Evolutionary conservation across 2,888 invertebrate species (phyloP).

Genomic region (Netelia inedita): DNA sequence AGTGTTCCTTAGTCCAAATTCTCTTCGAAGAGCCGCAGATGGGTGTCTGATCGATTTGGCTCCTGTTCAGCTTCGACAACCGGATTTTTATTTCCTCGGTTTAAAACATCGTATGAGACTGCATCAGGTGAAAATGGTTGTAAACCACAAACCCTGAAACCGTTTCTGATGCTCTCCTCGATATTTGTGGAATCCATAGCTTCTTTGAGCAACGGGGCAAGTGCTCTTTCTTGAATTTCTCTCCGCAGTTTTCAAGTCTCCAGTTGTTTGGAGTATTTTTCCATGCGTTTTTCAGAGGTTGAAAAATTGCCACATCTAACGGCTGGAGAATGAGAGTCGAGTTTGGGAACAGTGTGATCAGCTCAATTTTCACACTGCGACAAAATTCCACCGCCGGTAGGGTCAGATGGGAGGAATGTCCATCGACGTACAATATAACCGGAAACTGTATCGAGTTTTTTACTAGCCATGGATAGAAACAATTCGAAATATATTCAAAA

Average conservation of each 20-base stretch:
- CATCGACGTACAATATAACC: slow-evolving; percentile 81
- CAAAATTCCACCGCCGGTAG: slow-evolving; percentile 80
- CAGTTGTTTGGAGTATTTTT: slow-evolving; percentile 73
- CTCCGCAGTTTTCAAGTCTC: slow-evolving; percentile 72
- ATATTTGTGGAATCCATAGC: slow-evolving; percentile 69
- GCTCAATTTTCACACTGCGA: slow-evolving; percentile 76
- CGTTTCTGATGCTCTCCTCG: slow-evolving; percentile 71
- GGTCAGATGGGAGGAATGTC: slow-evolving; percentile 80
- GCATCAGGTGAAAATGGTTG: slow-evolving; percentile 67
- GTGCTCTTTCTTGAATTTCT: slow-evolving; percentile 71
- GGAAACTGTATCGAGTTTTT: slow-evolving; percentile 76
- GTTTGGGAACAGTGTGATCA: slow-evolving; percentile 79
- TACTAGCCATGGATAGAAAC: slow-evolving; percentile 79
- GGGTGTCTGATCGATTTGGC: slow-evolving; percentile 18
- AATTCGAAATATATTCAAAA: slow-evolving; percentile 80
- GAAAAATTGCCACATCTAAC: slow-evolving; percentile 79
- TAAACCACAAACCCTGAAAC: slow-evolving; percentile 75
- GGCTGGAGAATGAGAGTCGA: slow-evolving; percentile 81
- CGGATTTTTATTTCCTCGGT: slow-evolving; percentile 29
- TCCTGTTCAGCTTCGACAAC: slow-evolving; percentile 3
- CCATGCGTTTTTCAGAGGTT: slow-evolving; percentile 77
- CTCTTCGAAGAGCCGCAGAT: slow-evolving; percentile 16
- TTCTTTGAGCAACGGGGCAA: slow-evolving; percentile 73
- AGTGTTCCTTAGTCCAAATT: slow-evolving; percentile 17
- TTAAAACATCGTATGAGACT: slow-evolving; percentile 55